These are phyloP conservation scores for Chiloscyllium plagiosum DNA, from an alignment of 2,113 vertebrate genomes.

Conservation along the genomic window DNA sequence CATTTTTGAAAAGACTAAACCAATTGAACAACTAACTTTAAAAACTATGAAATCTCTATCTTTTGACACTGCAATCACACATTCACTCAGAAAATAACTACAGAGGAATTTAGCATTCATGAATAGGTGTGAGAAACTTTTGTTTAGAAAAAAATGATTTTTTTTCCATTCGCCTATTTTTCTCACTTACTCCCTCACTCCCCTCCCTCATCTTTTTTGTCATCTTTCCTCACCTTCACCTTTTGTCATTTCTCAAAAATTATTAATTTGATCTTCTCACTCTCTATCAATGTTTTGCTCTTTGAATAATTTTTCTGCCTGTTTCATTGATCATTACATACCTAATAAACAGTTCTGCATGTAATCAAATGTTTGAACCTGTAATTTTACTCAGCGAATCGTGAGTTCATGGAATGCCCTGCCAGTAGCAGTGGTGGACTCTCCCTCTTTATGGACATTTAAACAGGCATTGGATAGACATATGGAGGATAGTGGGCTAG, in stretches of 20 bases:
- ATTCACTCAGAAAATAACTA: neutral
- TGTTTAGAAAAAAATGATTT: conserved; percentile 58
- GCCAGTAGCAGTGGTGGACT: too few relatives aligned
- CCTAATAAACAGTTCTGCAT: neutral
- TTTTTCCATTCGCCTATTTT: conserved; percentile 65
- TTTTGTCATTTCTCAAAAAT: neutral
- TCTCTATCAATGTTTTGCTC: neutral
- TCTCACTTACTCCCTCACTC: conserved; percentile 3
- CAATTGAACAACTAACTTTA: neutral
- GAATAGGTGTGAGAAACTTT: conserved; percentile 59
- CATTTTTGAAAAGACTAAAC: neutral
- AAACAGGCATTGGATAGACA: too few relatives aligned
- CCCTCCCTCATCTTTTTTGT: conserved; percentile 33
- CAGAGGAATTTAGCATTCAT: neutral
- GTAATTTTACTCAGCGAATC: too few relatives aligned
- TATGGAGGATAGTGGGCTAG: too few relatives aligned
- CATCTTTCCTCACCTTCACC: conserved; percentile 41
- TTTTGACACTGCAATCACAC: neutral
- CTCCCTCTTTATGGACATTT: too few relatives aligned
- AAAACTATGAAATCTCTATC: neutral
- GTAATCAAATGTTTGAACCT: neutral
- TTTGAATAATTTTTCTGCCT: neutral
- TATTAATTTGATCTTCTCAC: neutral
- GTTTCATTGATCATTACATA: neutral
- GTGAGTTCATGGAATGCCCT: too few relatives aligned